These are phyloP conservation scores for Nothocercus nigrocapillus DNA, from an alignment of 2,113 vertebrate genomes.

Conservation along the genomic window DNA sequence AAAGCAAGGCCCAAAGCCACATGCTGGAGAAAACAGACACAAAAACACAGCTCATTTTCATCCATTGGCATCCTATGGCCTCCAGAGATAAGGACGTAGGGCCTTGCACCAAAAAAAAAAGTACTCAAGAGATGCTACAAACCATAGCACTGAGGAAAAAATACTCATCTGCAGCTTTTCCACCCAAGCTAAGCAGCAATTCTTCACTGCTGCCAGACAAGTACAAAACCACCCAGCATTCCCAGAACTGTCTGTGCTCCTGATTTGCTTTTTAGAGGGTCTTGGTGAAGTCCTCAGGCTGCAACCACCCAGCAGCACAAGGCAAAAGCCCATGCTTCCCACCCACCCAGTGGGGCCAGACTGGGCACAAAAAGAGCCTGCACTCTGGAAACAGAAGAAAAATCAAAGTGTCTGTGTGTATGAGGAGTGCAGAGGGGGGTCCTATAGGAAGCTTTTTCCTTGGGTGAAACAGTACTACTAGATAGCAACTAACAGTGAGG, in stretches of 20 bases:
- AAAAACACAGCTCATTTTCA: neutral
- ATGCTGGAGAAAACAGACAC: neutral
- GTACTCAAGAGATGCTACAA: rapidly evolving
- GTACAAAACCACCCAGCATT: rapidly evolving
- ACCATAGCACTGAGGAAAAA: neutral
- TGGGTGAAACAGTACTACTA: neutral
- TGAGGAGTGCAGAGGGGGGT: neutral
- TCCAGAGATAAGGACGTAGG: neutral
- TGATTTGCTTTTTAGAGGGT: rapidly evolving
- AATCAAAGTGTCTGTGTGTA: too few species aligned
- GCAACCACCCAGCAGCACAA: neutral
- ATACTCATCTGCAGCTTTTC: neutral
- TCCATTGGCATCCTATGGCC: neutral
- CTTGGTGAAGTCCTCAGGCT: neutral
- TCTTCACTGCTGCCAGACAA: rapidly evolving
- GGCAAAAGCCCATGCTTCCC: neutral
- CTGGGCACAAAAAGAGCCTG: rapidly evolving
- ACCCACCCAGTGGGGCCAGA: neutral
- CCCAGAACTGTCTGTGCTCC: rapidly evolving
- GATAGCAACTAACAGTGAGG: too few species aligned
- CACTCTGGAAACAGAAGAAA: neutral
- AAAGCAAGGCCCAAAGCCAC: neutral
- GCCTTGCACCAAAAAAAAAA: neutral
- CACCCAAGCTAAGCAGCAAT: rapidly evolving
- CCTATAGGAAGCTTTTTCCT: neutral